Conservation (phyloP, 2,797 vertebrate species). For the Rallus crepitans region DNA sequence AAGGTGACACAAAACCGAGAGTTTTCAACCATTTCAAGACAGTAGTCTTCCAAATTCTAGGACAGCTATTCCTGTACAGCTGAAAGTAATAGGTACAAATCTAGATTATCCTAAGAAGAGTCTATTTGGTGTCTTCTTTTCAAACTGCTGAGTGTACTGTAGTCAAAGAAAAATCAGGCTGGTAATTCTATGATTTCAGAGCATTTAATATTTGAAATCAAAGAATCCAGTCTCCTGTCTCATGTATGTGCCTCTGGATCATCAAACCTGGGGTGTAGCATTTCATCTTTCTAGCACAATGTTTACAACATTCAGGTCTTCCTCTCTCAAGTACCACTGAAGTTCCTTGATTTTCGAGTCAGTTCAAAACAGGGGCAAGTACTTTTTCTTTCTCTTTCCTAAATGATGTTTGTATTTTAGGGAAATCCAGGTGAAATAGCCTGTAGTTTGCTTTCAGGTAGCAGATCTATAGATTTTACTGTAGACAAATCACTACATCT, state of each 20-base stretch:
- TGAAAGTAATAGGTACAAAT: background rate
- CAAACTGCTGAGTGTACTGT: background rate
- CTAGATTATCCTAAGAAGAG: background rate
- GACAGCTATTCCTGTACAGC: background rate
- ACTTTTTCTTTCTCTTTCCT: background rate
- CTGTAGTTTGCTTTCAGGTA: background rate
- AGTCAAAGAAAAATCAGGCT: background rate
- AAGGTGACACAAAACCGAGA: background rate
- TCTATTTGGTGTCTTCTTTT: background rate
- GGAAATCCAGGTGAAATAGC: background rate
- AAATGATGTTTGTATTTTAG: background rate
- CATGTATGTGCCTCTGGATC: background rate
- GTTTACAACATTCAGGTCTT: background rate
- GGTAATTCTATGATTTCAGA: background rate
- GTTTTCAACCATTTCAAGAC: background rate
- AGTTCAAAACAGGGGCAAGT: background rate
- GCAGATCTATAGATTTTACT: background rate
- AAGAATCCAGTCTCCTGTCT: background rate
- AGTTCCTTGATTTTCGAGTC: background rate
- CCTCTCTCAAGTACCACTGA: background rate
- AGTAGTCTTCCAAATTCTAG: background rate
- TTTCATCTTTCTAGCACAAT: background rate
- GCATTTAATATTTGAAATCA: background rate
- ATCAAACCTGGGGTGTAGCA: background rate
- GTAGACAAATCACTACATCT: background rate